Base-by-base conservation (phyloP, 2,888 invertebrate genomes). In the Tetheella fluctuosa region DNA sequence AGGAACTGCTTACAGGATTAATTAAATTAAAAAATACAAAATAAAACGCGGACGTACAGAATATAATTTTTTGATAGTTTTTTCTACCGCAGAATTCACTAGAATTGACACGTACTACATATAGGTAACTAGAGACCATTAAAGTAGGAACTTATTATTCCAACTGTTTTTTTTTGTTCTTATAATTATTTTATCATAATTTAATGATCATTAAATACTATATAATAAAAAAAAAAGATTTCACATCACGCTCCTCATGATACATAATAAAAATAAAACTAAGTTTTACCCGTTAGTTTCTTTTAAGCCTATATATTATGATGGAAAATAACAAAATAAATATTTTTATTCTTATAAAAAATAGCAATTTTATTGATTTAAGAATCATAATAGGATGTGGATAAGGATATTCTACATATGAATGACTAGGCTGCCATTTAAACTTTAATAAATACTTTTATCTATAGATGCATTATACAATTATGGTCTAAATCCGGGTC, bases 321-420 rank as follows among this genome's bases (percentile, higher is more conserved):
- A 7, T 8, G 20, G 13, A 48, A 48, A 48, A 48, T 42, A 20
- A 48, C n/a, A 20, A 20, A 20, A 48, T 48, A 48, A 48, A 20
- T 17, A 17, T 42, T 17, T 5, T 30, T 17, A 42, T 42, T 48
- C n/a, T 17, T 54, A 1, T 54, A 54, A 54, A 15, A 23, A 25
- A 6, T n/a, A 8, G 54, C 34, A 2, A 34, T 34, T 48, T 48
- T 20, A 48, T 57, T 57, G 42, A 28, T 20, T 54, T 4, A 25
- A 23, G 12, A 15, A 57, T 48, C 64, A 59, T 64, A 74, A 68
- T 67, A 78, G 80, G 79, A 83, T 78, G 55, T 70, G 59, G 54
- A 76, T 64, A 74, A 78, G 77, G 82, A 81, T 77, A 64, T 74
- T 69, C 57, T 57, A 58, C 61, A 64, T 64, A 64, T 74, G 65